Base-by-base conservation (phyloP, 2,797 vertebrate species). In the Urophycis tenuis region DNA sequence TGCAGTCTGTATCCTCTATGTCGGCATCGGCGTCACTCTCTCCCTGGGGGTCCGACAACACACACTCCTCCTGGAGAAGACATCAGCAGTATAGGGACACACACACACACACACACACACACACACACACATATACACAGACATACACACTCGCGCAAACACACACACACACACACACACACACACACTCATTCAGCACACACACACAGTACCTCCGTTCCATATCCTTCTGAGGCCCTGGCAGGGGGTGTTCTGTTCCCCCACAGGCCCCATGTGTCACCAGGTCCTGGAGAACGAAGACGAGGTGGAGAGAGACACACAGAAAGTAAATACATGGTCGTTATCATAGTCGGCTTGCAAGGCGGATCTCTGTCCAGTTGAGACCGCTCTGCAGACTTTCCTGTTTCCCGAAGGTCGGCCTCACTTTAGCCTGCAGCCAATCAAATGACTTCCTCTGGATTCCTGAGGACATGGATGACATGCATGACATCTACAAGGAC, bases 1-100 rank as follows among this genome's bases (percentile, higher is more conserved):
- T 93, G 92, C 90, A 90, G 75, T 94, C 93, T 49, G 92, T 93
- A 71, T 94, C 93, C 82, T 94, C 93, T 30, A 94, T 92, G 69
- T 94, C 93, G 60, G 93, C 93, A 30, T 94, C 93, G 15, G 93
- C 93, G 30, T 94, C 93, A 10, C 93, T 94, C 77, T 94, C 93
- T 41, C 93, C 92, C 89, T 92, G 93, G 86, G 92, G 92, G 84
- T 93, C 92, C 0, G 93, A 93, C 85, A 92, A 78, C 0, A 85
- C 83, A 69, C 90, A 91, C 80, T 94, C 93, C 84, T 94, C 92
- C 93, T 94, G 87, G 71, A 79, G 14, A 74, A 14, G 6, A 70
- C 60, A 0, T 11, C 72, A 35, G 78, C 76, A 82, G 53, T 75
- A 81, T 78, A 32, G 71, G 22, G 7, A 72, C 19, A 35, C 81